Evolutionary conservation across 1,140 invertebrate species (phyloP), one percentile per base, ranked within the genome.

Genomic region (Leptopilina clavipes): DNA sequence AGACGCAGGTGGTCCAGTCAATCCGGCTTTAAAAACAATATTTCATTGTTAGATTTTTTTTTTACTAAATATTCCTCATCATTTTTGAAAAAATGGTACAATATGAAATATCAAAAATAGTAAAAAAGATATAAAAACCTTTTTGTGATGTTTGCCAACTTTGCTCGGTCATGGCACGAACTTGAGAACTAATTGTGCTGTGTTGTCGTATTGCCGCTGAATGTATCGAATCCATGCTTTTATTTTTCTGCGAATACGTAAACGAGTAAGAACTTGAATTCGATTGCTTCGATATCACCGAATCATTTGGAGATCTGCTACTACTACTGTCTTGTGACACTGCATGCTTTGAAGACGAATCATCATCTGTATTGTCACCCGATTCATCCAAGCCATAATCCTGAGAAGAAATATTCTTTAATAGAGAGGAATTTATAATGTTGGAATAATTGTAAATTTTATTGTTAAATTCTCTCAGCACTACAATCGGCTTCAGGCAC

Each of bases 341-440:
- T 14, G 77, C 79, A 25, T 86, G 83, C 73, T 89, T 90, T 3
- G 87, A 88, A n/a, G 87, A 89, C 0, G 92, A 93, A 80, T 94
- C 93, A 80, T 94, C 94, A 14, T 92, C 93, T 0, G 93, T 94
- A 85, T 94, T 93, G 76, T 93, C 92, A 80, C 93, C 94, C 22
- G 93, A 94, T 82, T 94, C 93, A 82, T 94, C 93, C 71, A 94
- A 89, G 31, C 93, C 93, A 77, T 94, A 94, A 84, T 94, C 94
- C 93, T 93, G 80, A 18, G 82, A 77, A 72, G 70, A 73, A 19
- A 75, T 76, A 44, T 25, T 18, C 40, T 56, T 56, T 40, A 10
- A 17, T 12, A 1, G 25, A 31, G 25, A 31, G 5, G 25, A 31
- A 31, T 31, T 59, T 6, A 56, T 74, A 3, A 11, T n/a, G 17